phyloP scores from a whole-genome alignment of 2,797 vertebrate species.

The Microcaecilia unicolor region DNA sequence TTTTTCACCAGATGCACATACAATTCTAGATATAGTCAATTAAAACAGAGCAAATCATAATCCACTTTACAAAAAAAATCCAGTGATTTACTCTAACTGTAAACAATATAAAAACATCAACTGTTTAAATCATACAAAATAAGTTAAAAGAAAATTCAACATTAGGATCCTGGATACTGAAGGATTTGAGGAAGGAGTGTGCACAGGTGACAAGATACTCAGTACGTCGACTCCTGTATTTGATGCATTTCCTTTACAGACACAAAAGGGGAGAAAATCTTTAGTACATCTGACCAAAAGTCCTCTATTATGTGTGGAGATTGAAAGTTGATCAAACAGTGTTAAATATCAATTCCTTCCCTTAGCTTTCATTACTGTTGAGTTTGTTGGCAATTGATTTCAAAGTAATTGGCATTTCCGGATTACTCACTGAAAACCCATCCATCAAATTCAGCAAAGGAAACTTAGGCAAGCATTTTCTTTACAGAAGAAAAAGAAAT shows the following conservation, averaged over 20 bases:
- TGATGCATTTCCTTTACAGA: no score
- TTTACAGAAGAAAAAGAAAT: conserved; percentile 69
- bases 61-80: conserved; percentile 47
- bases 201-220: no score
- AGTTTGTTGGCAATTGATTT: conserved; percentile 79
- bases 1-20: conserved; percentile 52
- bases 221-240: no score
- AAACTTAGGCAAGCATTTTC: conserved; percentile 72
- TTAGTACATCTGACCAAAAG: background rate
- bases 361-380: conserved; percentile 68
- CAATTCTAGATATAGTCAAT: conserved; percentile 54
- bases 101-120: conserved; percentile 61
- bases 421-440: conserved; percentile 62
- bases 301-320: conserved; percentile 15
- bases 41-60: conserved; percentile 64
- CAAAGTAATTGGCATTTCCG: conserved; percentile 72
- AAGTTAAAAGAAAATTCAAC: conserved; percentile 62
- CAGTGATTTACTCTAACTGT: conserved; percentile 68
- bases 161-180: conserved; percentile 28
- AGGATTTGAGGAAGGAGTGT: conserved; percentile 20
- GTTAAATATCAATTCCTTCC: conserved; percentile 50
- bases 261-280: conserved; percentile 22
- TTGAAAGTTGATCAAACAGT: conserved; percentile 43
- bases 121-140: no score
- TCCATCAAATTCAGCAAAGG: conserved; percentile 85